phyloP scores from a whole-genome alignment of 1,140 invertebrate species.

The Trachelipus rathkii region DNA sequence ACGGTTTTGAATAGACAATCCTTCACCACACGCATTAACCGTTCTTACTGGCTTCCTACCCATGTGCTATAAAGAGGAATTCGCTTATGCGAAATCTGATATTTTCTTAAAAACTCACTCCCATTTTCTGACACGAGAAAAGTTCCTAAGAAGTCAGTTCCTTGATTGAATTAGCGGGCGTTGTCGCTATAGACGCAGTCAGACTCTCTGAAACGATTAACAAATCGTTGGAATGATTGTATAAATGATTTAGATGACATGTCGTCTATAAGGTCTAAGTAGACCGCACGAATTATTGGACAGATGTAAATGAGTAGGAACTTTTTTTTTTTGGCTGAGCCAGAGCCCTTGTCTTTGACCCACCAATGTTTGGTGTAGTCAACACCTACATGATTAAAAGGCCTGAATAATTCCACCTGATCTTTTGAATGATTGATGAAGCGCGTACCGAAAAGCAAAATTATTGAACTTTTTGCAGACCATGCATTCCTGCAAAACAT shows the following conservation, averaged over 20 bases:
- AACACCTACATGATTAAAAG: background rate
- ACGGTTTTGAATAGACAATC: background rate
- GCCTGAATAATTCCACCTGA: background rate
- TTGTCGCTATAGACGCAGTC: background rate
- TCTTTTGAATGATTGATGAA: background rate
- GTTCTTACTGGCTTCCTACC: background rate
- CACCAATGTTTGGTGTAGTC: conserved; percentile 8
- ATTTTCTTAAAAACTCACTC: background rate
- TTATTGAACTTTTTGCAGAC: conserved; percentile 6
- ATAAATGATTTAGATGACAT: conserved; percentile 5
- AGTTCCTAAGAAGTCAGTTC: background rate
- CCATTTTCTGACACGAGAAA: background rate
- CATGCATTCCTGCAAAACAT: background rate
- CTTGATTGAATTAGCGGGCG: background rate
- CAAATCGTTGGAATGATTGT: background rate
- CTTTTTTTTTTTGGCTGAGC: background rate
- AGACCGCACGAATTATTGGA: background rate
- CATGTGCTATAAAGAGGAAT: conserved; percentile 10
- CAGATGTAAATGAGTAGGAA: conserved; percentile 1
- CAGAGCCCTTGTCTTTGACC: background rate
- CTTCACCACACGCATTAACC: background rate
- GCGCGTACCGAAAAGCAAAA: background rate
- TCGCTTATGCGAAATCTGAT: background rate
- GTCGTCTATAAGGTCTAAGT: background rate
- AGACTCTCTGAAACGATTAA: background rate